A percentile compares a stretch with the other conserved stretches of the same genome.
Evolutionary conservation across 2,113 vertebrate species (phyloP).

Genomic region (Engystomops pustulosus): DNA sequence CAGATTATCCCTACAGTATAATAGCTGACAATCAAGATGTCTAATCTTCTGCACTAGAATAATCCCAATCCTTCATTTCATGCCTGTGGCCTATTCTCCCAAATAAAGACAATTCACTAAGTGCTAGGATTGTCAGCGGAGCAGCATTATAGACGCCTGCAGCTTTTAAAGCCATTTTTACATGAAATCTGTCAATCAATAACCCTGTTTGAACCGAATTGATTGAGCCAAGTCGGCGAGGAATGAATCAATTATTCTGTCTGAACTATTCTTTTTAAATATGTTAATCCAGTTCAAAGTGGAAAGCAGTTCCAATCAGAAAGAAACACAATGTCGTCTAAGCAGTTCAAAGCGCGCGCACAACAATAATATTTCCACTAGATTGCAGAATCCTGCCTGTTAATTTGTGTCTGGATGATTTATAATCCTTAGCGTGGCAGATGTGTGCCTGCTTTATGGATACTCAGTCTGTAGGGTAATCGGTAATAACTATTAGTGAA

Average conservation of each 20-base stretch:
- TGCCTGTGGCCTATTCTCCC: slow-evolving; percentile 20
- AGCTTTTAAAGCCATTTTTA: slow-evolving; percentile 58
- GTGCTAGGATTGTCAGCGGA: slow-evolving; percentile 44
- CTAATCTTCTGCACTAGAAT: slow-evolving; percentile 34
- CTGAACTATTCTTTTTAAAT: slow-evolving; percentile 60
- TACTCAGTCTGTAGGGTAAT: not conserved
- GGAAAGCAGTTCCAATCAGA: slow-evolving; percentile 40
- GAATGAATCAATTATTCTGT: slow-evolving; percentile 61
- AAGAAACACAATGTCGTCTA: slow-evolving; percentile 53
- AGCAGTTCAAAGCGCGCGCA: slow-evolving; percentile 49
- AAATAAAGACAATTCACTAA: slow-evolving; percentile 50
- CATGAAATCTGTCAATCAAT: slow-evolving; percentile 53
- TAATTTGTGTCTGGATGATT: slow-evolving; percentile 10
- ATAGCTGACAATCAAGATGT: slow-evolving; percentile 35
- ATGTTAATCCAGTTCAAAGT: slow-evolving; percentile 55
- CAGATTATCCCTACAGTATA: slow-evolving; percentile 35
- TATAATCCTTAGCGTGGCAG: not conserved
- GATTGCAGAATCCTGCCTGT: not conserved
- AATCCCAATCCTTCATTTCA: slow-evolving; percentile 47
- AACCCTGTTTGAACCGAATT: slow-evolving; percentile 59
- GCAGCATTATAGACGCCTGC: slow-evolving; percentile 55
- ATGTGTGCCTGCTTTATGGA: not conserved
- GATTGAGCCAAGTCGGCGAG: slow-evolving; percentile 56
- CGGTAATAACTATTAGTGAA: not conserved
- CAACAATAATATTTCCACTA: slow-evolving; percentile 44